Base-by-base conservation (phyloP, 2,888 invertebrate genomes). In the Himalopsyche tibetana region DNA sequence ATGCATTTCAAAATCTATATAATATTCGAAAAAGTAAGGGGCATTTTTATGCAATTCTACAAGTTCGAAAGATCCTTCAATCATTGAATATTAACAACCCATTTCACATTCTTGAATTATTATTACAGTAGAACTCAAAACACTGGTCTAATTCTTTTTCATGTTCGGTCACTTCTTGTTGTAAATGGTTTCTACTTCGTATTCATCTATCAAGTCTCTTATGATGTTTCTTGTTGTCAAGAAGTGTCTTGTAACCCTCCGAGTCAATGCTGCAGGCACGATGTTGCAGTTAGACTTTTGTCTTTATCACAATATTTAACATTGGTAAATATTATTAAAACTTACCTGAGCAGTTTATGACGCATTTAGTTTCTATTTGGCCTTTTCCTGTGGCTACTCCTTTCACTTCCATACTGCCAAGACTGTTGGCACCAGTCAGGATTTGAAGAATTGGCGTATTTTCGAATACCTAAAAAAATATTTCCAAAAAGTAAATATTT, bases 351-450 rank as follows among this genome's bases (percentile, higher is more conserved):
- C 97, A 94, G 91, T 98, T 98, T 4, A 98, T 95, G 1, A 98
- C 94, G 88, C 95, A 94, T 88, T 95, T 95, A 0, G 97, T 97
- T 90, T 94, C 95, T 89, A 98, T 97, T 40, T 93, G 92, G 11
- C 97, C 98, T 89, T 93, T 93, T 2, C 95, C 94, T 0, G 98
- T 98, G 88, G 95, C 94, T 0, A 98, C 96, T 8, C 96, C 97
- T 9, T 94, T 94, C 6, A 98, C 94, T 90, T 95, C 95, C 89
- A 95, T 94, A 80, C 94, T 93, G 0, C 95, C 96, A 55, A 94
- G 92, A 17, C 93, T 90, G 89, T 94, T 94, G 89, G 95, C 94
- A 0, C 95, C 94, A 45, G 95, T 95, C 79, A 96, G 91, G 51
- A 98, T 94, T 87, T 95, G 96, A 0, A 94, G 93, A 0, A 97